phyloP scores from a whole-genome alignment of 1,140 invertebrate genomes.

The Aleiodes sp. region DNA sequence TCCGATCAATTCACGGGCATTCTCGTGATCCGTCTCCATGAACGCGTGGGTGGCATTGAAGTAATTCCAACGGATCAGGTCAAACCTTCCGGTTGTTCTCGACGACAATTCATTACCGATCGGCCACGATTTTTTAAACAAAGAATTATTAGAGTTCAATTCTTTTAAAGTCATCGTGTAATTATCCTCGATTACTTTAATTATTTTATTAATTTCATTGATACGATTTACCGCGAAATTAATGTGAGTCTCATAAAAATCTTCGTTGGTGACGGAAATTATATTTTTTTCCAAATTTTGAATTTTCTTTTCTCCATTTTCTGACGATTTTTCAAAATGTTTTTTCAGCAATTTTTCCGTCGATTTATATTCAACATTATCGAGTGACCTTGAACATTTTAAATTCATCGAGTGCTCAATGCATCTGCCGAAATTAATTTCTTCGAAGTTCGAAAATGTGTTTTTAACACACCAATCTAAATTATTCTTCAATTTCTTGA shows the following conservation, averaged over 20 bases:
- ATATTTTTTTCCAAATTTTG: conserved; percentile 58
- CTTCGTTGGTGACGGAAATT: too few species aligned
- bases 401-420: conserved; percentile 75
- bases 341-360: not conserved
- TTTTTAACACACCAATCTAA: conserved; percentile 89
- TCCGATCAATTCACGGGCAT: conserved; percentile 68
- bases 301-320: too few species aligned
- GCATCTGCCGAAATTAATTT: conserved; percentile 85
- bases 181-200: conserved; percentile 54
- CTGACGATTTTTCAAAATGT: not conserved
- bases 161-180: too few species aligned
- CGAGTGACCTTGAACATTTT: conserved; percentile 67
- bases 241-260: conserved; percentile 78
- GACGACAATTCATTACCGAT: conserved; percentile 77
- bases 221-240: conserved; percentile 72
- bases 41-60: conserved; percentile 87
- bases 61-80: conserved; percentile 84
- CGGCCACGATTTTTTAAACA: conserved; percentile 73
- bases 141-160: not conserved
- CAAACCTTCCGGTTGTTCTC: conserved; percentile 81
- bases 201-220: conserved; percentile 64
- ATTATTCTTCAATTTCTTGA: conserved; percentile 76
- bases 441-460: conserved; percentile 79
- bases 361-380: conserved; percentile 50
- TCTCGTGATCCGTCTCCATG: conserved; percentile 75